Conservation (phyloP, 2,888 invertebrate species). For the Teleogryllus oceanicus region DNA sequence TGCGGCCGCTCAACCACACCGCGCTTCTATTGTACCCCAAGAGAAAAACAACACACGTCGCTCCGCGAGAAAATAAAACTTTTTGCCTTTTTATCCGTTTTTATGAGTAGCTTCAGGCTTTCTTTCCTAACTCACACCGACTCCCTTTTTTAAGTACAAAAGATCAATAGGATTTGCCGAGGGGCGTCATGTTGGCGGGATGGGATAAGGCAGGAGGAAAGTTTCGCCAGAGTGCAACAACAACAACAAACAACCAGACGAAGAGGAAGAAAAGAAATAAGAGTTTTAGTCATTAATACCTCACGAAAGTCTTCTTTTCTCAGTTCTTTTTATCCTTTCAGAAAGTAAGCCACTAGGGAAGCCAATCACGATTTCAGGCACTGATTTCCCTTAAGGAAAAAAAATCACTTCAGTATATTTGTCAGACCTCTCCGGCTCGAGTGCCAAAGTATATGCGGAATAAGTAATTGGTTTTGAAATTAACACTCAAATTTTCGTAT, state of each 20-base stretch:
- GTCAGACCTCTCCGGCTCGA: too few species aligned
- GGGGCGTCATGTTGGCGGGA: not conserved
- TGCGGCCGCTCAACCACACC: too few species aligned
- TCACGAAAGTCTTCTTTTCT: not conserved
- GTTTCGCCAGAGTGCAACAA: not conserved
- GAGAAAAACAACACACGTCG: too few species aligned
- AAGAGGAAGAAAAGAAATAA: not conserved
- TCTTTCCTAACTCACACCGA: not conserved
- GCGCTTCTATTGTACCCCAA: too few species aligned
- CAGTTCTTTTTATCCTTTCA: not conserved
- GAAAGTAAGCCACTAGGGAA: not conserved
- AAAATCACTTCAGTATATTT: too few species aligned
- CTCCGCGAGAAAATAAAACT: too few species aligned
- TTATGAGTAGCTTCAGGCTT: not conserved
- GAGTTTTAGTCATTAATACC: constrained; percentile 1
- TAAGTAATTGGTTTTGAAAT: too few species aligned
- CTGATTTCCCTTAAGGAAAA: not conserved
- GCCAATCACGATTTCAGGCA: not conserved
- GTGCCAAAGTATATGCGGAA: too few species aligned
- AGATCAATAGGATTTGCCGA: constrained; percentile 12
- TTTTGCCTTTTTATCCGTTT: too few species aligned
- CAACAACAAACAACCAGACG: not conserved
- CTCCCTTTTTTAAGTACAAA: not conserved
- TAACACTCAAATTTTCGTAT: too few species aligned
- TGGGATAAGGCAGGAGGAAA: not conserved